Evolutionary conservation across 2,888 invertebrate genomes (phyloP).

Genomic region (Amphipoea lucens): DNA sequence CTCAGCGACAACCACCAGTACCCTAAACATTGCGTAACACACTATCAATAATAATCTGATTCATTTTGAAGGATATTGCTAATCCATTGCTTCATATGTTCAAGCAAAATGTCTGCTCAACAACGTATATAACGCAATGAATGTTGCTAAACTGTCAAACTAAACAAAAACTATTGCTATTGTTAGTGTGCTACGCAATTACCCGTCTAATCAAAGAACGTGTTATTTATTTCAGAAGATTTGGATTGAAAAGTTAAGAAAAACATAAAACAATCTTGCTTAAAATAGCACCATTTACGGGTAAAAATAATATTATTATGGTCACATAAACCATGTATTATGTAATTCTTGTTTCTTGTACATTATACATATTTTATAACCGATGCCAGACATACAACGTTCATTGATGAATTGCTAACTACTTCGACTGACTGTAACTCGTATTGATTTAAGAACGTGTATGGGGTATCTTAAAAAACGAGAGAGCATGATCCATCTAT

Average conservation of each 20-base stretch:
- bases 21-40: too few relatives aligned
- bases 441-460: conserved; percentile 7
- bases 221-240: neutral
- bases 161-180: too few relatives aligned
- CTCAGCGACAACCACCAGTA: neutral
- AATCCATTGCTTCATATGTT: too few relatives aligned
- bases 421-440: neutral
- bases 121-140: too few relatives aligned
- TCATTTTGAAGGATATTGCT: too few relatives aligned
- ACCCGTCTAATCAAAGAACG: too few relatives aligned
- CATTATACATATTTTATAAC: conserved; percentile 50
- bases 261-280: neutral
- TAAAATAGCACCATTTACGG: neutral
- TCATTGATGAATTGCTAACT: conserved; percentile 42
- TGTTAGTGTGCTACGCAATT: too few relatives aligned
- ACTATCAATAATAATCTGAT: too few relatives aligned
- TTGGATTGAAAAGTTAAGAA: neutral
- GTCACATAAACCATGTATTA: conserved; percentile 42
- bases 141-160: too few relatives aligned
- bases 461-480: conserved; percentile 6
- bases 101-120: too few relatives aligned
- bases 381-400: conserved; percentile 6
- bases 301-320: conserved; percentile 33
- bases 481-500: neutral
- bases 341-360: conserved; percentile 40